A percentile compares a stretch with the other conserved stretches of the same genome.
Conservation (phyloP, 2,888 invertebrate genomes). For the Amphipoea oculea region DNA sequence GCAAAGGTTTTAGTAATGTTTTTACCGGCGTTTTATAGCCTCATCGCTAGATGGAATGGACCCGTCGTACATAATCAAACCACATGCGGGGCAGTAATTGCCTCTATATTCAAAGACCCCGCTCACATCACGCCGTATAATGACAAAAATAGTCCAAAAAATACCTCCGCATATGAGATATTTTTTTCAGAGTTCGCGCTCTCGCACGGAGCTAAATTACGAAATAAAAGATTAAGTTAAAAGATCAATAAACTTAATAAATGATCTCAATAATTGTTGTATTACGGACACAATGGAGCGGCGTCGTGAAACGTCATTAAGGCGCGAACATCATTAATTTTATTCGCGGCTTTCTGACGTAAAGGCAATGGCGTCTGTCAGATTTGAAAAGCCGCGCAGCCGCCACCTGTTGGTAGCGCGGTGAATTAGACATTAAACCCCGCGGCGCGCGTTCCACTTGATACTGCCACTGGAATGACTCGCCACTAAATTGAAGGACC, state of each 20-base stretch:
- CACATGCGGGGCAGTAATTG: constrained; percentile 90
- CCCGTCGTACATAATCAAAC: constrained; percentile 89
- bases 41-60: constrained; percentile 87
- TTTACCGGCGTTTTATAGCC: constrained; percentile 85
- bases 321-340: constrained; percentile 90
- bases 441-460: constrained; percentile 86
- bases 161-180: constrained; percentile 89
- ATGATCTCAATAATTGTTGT: constrained; percentile 91
- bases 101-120: constrained; percentile 89
- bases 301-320: constrained; percentile 90
- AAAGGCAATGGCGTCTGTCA: constrained; percentile 90
- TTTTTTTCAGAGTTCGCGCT: constrained; percentile 89
- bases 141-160: constrained; percentile 91
- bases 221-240: constrained; percentile 91
- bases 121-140: constrained; percentile 90
- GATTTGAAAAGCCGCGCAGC: constrained; percentile 88
- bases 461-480: constrained; percentile 89
- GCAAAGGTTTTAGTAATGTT: constrained; percentile 86
- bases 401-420: constrained; percentile 90
- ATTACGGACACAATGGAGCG: constrained; percentile 90
- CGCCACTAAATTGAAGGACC: constrained; percentile 76
- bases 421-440: constrained; percentile 88
- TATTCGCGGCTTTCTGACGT: constrained; percentile 90
- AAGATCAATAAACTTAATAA: constrained; percentile 91
- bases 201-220: constrained; percentile 89